These are phyloP conservation scores for Hylyphantes graminicola DNA, from an alignment of 1,140 invertebrate species.

Conservation along the genomic window DNA sequence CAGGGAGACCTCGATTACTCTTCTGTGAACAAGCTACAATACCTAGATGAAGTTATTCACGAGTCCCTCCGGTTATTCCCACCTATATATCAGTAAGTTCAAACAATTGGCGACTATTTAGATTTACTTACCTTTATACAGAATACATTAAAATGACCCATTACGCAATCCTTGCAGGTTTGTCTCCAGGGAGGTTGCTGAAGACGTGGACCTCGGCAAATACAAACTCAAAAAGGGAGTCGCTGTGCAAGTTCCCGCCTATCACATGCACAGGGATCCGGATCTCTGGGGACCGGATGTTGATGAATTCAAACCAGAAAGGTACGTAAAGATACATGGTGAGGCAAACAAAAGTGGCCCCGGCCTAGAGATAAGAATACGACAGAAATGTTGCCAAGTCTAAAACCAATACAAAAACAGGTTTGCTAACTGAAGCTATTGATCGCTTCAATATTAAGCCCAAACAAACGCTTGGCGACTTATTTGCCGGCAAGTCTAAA, in stretches of 20 bases:
- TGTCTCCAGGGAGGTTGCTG: neutral
- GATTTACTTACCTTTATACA: neutral
- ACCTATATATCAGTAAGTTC: constrained; percentile 61
- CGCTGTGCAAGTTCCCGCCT: constrained; percentile 9
- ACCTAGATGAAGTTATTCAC: constrained; percentile 66
- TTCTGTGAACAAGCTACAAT: constrained; percentile 64
- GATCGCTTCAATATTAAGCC: too few species aligned
- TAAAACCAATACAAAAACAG: neutral
- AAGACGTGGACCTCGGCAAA: constrained; percentile 13
- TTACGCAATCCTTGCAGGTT: neutral
- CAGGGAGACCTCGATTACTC: constrained; percentile 64
- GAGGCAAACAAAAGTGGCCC: too few species aligned
- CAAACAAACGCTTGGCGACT: too few species aligned
- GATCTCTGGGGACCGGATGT: neutral
- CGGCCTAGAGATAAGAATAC: neutral
- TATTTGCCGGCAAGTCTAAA: too few species aligned
- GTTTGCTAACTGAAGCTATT: neutral
- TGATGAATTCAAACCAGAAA: constrained; percentile 19
- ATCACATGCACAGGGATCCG: neutral
- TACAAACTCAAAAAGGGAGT: constrained; percentile 12
- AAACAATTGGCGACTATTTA: neutral
- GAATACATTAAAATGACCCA: too few species aligned
- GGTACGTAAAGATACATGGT: neutral
- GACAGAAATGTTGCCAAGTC: neutral
- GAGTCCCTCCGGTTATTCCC: constrained; percentile 67